Evolutionary conservation across 1,140 invertebrate species (phyloP).

Genomic region (Halyomorpha halys): DNA sequence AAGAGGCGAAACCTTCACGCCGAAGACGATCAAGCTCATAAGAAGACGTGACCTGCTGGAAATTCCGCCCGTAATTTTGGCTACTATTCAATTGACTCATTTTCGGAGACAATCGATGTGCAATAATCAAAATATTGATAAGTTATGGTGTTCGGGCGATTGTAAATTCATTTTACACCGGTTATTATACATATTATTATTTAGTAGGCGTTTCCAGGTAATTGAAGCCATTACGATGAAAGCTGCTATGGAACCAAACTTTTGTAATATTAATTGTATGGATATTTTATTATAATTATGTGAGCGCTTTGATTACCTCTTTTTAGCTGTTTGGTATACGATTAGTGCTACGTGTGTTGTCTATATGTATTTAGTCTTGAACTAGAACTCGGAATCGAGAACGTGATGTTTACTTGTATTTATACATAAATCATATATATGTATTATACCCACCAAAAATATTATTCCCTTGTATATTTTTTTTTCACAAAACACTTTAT

Average conservation of each 20-base stretch:
- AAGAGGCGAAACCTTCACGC: constrained; percentile 62
- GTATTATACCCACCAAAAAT: constrained; percentile 20
- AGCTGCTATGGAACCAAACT: not conserved
- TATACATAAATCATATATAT: constrained; percentile 10
- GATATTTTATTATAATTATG: not conserved
- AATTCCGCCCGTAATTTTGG: not conserved
- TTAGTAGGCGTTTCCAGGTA: not conserved
- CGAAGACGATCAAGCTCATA: constrained; percentile 36
- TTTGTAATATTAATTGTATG: not conserved
- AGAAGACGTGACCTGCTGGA: constrained; percentile 16
- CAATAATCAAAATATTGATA: constrained; percentile 17
- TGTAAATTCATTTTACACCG: not conserved
- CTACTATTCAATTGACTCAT: not conserved
- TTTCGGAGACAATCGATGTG: constrained; percentile 9
- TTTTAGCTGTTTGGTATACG: constrained; percentile 25
- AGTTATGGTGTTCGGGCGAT: not conserved
- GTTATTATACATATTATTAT: not conserved
- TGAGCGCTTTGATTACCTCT: constrained; percentile 1
- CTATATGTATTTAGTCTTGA: constrained; percentile 19
- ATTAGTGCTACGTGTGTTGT: constrained; percentile 20
- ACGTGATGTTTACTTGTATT: constrained; percentile 18
- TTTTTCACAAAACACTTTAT: constrained; percentile 12
- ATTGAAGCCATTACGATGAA: constrained; percentile 4
- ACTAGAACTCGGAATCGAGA: constrained; percentile 13
- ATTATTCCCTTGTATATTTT: constrained; percentile 14